Conservation (phyloP, 2,888 invertebrate genomes). For the Iselma pallidipennis region DNA sequence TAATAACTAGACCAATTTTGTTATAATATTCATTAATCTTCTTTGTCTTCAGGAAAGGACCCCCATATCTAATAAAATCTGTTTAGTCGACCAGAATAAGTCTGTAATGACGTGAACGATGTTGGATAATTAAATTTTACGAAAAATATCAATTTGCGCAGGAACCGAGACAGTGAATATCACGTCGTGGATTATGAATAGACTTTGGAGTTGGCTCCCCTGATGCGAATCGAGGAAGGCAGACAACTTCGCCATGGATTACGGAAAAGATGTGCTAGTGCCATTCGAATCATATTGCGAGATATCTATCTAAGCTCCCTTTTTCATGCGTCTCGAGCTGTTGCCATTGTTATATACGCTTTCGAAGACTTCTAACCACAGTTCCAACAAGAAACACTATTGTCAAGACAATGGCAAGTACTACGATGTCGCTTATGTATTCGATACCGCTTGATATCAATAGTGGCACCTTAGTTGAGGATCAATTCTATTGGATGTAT, state of each 20-base stretch:
- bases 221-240: slow-evolving; percentile 44
- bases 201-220: slow-evolving; percentile 41
- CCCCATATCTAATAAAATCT: slow-evolving; percentile 9
- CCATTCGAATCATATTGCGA: slow-evolving; percentile 52
- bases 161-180: neutral
- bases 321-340: slow-evolving; percentile 48
- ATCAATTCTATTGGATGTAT: slow-evolving; percentile 50
- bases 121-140: slow-evolving; percentile 14
- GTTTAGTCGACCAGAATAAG: slow-evolving; percentile 16
- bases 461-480: slow-evolving; percentile 14
- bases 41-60: neutral
- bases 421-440: no score
- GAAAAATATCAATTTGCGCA: neutral
- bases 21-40: neutral
- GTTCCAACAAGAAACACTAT: slow-evolving; percentile 25
- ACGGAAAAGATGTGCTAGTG: slow-evolving; percentile 47
- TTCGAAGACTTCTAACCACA: slow-evolving; percentile 35
- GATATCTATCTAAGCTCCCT: slow-evolving; percentile 51
- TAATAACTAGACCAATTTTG: no score
- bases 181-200: slow-evolving; percentile 45
- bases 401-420: neutral
- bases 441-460: neutral
- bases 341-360: slow-evolving; percentile 47
- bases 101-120: no score
- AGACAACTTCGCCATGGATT: slow-evolving; percentile 48